These are phyloP conservation scores for Conger conger DNA, from an alignment of 2,113 vertebrate species.

Conservation along the genomic window DNA sequence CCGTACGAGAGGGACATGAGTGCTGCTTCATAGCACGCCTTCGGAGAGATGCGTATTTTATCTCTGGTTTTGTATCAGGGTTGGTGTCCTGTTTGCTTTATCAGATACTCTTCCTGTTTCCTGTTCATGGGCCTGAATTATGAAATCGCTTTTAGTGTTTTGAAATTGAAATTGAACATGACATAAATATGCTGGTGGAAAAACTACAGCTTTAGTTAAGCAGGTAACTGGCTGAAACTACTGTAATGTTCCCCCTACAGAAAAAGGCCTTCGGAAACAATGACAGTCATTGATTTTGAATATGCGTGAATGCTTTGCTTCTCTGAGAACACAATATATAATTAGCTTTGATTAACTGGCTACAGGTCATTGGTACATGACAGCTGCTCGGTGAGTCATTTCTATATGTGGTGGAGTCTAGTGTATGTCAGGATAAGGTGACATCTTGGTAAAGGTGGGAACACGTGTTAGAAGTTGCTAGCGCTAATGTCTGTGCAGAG, in stretches of 20 bases:
- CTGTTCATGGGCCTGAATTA: not conserved
- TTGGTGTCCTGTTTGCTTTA: slow-evolving; percentile 2
- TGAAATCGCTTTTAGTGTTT: not conserved
- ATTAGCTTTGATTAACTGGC: not conserved
- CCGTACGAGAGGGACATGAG: not conserved
- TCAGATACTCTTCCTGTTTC: not conserved
- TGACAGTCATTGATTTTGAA: not conserved
- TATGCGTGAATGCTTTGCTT: not conserved
- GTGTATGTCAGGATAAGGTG: too few relatives aligned
- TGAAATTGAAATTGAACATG: not conserved
- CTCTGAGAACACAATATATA: not conserved
- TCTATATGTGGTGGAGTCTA: not conserved
- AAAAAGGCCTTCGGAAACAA: not conserved
- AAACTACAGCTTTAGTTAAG: not conserved
- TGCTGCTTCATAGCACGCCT: not conserved
- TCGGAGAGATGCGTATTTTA: not conserved
- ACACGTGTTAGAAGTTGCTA: too few relatives aligned
- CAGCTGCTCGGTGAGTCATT: not conserved
- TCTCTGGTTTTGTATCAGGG: not conserved
- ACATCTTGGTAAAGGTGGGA: too few relatives aligned
- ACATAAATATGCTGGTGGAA: not conserved
- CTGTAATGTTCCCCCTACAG: not conserved
- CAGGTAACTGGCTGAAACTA: not conserved
- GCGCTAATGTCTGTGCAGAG: too few relatives aligned
- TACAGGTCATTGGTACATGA: not conserved